Evolutionary conservation across 2,797 vertebrate genomes (phyloP), one percentile per base, ranked within the genome.

Genomic region (Anas capensis): DNA sequence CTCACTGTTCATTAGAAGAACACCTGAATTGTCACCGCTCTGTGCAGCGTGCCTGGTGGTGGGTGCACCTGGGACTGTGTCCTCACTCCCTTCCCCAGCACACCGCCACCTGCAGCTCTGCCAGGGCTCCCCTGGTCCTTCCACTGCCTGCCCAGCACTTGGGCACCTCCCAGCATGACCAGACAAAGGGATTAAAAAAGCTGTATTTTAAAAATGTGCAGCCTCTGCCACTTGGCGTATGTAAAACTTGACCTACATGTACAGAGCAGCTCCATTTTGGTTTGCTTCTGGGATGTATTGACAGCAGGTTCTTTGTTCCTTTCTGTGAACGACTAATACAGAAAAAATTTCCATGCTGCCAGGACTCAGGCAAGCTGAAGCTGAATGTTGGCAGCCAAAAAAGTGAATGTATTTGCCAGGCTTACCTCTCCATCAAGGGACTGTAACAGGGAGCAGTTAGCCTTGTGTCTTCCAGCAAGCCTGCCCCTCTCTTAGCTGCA

Each of bases 401-500:
- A 71, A 65, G 54, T 0, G 3, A 92, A 8, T 36, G 33, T 62
- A 18, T 81, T 82, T 93, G 58, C 38, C 82, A 84, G 82, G 65
- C 34, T 31, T 81, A 14, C 31, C 68, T 92, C 57, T 71, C 76
- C 58, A 46, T 66, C 68, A 44, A n/a, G 91, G 80, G 80, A 76
- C 61, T 71, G 29, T 42, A 69, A 54, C 16, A 53, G 82, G 38
- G 29, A 94, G 89, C 92, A 58, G 20, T 82, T 93, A 57, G 69
- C 86, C 62, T 64, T 85, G 46, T 84, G 71, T 79, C 71, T 89
- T 90, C 53, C 26, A 36, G 40, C 33, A 90, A 86, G 78, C 77
- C 78, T 92, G 71, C 78, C 86, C 20, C 40, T 81, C 48, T 65
- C 61, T 77, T 85, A 87, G 79, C 87, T 56, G 36, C 85, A 75